Evolutionary conservation across 2,888 invertebrate genomes (phyloP).

Genomic region (Drosophila eohydei): DNA sequence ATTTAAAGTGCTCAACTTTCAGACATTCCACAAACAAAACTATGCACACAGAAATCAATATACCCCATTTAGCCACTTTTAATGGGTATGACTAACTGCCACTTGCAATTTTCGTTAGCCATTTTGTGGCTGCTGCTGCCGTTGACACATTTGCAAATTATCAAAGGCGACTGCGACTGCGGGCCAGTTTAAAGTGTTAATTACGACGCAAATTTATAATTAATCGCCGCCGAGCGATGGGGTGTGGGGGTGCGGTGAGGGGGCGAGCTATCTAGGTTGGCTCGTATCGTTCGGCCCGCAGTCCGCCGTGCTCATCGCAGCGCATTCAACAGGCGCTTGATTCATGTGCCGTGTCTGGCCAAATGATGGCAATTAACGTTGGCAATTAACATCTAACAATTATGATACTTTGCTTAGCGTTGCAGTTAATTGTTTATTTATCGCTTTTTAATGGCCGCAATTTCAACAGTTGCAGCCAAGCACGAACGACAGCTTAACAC

Average conservation of each 20-base stretch:
- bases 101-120: conserved; percentile 78
- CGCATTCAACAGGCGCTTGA: conserved; percentile 53
- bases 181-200: conserved; percentile 80
- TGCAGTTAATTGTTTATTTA: conserved; percentile 75
- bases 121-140: conserved; percentile 59
- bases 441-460: conserved; percentile 67
- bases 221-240: conserved; percentile 53
- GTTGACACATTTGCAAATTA: conserved; percentile 81
- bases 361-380: conserved; percentile 76
- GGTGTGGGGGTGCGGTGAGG: background rate
- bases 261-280: conserved; percentile 22
- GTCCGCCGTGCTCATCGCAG: conserved; percentile 3
- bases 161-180: conserved; percentile 58
- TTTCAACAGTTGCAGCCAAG: conserved; percentile 30
- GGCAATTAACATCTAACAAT: conserved; percentile 73
- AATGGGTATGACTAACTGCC: conserved; percentile 62
- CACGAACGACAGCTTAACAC: conserved; percentile 16
- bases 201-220: conserved; percentile 81
- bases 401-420: conserved; percentile 73
- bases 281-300: conserved; percentile 2
- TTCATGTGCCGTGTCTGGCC: conserved; percentile 70
- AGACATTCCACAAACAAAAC: background rate
- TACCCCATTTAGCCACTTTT: background rate
- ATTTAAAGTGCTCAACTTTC: background rate
- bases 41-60: background rate